Evolutionary conservation across 2,888 invertebrate species (phyloP), one percentile per base, ranked within the genome.

Genomic region (Podabrus alpinus): DNA sequence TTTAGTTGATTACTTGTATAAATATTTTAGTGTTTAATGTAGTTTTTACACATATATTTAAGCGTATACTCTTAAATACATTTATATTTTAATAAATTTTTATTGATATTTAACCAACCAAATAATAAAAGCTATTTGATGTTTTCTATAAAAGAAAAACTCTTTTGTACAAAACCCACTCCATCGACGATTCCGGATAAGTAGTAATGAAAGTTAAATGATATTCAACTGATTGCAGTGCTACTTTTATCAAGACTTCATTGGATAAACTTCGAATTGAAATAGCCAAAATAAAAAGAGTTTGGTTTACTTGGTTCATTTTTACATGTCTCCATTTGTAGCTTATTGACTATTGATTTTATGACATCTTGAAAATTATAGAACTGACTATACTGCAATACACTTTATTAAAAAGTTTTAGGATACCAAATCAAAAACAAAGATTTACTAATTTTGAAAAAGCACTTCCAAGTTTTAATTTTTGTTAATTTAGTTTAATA

Each of bases 41-140:
- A 64, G 16, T 64, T 64, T 64, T 64, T 64, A 64, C 45, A 21
- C 19, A 64, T 19, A n/a, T 19, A 21, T 19, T 64, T 64, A 64
- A 19, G 21, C 62, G 21, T 19, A 64, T 64, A 62, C 21, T 19
- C 62, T 19, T 64, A 19, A 21, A 64, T 19, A 64, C 62, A 64
- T 64, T 64, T 64, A 64, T 64, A 64, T 64, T 64, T 64, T 64
- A 64, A 64, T 64, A 64, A 64, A 64, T 64, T 64, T 64, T 64
- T 64, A 64, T 21, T 21, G n/a, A 64, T 64, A 64, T 61, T 17
- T 61, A 61, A 16, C 61, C 45, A 45, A 45, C 45, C 45, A 45
- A 45, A 45, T 45, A 45, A 45, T 45, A 45, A 45, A 45, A 45
- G 2, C n/a, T 45, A 45, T 45, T 45, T 45, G n/a, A 45, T 45